A percentile compares a stretch with the other conserved stretches of the same genome.
Evolutionary conservation across 2,797 vertebrate species (phyloP).

Genomic region (Furcifer pardalis): DNA sequence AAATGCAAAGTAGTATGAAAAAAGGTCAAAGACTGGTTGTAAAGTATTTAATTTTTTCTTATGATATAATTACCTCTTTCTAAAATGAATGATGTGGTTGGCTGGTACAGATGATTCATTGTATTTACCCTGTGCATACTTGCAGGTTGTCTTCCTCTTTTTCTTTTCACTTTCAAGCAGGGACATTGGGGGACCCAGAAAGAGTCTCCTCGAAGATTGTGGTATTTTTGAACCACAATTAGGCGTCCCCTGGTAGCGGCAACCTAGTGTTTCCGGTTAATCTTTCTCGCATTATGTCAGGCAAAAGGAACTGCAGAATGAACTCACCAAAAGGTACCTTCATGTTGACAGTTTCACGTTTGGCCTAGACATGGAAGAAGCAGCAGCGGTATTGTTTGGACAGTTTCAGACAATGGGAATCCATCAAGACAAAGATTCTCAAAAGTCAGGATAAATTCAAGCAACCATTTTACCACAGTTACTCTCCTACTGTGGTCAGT

Average conservation of each 20-base stretch:
- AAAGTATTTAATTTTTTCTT: constrained; percentile 37
- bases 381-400: no score
- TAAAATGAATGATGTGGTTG: constrained; percentile 38
- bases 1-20: background rate
- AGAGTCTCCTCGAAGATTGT: no score
- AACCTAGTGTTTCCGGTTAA: no score
- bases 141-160: background rate
- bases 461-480: background rate
- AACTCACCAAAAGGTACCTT: no score
- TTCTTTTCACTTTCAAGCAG: background rate
- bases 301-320: no score
- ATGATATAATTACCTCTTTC: constrained; percentile 31
- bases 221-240: no score
- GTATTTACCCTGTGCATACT: background rate
- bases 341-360: no score
- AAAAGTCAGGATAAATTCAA: background rate
- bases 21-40: constrained; percentile 1
- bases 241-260: no score
- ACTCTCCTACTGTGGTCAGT: no score
- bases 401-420: background rate
- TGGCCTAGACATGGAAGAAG: no score
- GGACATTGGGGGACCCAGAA: no score
- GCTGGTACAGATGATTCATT: constrained; percentile 45
- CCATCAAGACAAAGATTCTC: background rate
- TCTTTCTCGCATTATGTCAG: no score